Evolutionary conservation across 2,113 vertebrate species (phyloP), one percentile per base, ranked within the genome.

Genomic region (Elgaria multicarinata): DNA sequence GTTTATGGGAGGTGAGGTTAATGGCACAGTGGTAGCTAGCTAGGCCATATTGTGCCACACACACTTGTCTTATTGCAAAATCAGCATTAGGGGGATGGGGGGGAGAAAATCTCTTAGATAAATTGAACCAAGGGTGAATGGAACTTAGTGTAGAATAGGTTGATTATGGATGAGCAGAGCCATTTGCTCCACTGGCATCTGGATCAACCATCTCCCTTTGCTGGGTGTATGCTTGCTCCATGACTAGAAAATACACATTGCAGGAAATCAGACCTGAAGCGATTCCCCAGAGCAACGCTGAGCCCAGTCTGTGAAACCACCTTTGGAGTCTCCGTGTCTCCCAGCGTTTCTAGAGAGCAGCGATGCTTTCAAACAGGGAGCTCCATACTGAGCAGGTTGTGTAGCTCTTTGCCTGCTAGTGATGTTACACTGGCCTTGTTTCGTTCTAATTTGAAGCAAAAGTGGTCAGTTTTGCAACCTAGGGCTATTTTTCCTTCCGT

Each of bases 401-500:
- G 53, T 3, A 50, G 2, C 4, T 55, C 33, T 78, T 0, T 1
- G 84, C 91, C 46, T 77, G 36, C 67, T 81, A 16, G 31, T 24
- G 4, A 87, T 55, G 6, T 13, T 62, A 0, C 76, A 72, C 46
- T 84, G 58, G 9, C 8, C 46, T 88, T 24, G 1, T 39, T 50
- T 67, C 36, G 24, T 39, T 92, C 86, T 26, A 71, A 72, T 87
- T 67, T 87, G 55, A 74, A 85, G 58, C 79, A 5, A 0, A 62
- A 0, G 22, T 77, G 42, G 39, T 81, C 86, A 92, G 28, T 77
- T 91, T 67, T 85, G 53, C 92, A 36, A 93, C 84, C 86, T 83
- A 82, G 82, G 18, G 1, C 62, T 91, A 13, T 84, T 86, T 55
- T 92, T 92, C 72, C 72, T 44, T 89, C 93, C 86, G 78, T 46